These are phyloP conservation scores for Cataglyphis rosenhaueri DNA, from an alignment of 2,888 invertebrate species.

Conservation along the genomic window DNA sequence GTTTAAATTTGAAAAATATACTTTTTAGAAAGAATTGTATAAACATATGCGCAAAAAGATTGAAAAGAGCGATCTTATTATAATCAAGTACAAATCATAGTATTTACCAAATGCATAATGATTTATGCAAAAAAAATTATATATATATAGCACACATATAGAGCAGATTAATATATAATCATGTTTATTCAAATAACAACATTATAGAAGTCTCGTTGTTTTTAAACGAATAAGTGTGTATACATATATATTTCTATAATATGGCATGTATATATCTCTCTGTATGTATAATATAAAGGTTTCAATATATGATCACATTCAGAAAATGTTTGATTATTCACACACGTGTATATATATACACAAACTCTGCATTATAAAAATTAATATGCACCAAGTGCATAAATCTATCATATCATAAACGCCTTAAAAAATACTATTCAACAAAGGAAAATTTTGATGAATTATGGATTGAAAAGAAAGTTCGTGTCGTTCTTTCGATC, in stretches of 20 bases:
- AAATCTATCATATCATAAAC: background rate
- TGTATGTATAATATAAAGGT: slow-evolving; percentile 5
- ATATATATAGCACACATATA: background rate
- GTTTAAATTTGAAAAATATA: background rate
- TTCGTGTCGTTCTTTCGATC: no score
- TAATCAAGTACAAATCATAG: background rate
- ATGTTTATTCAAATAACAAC: slow-evolving; percentile 81
- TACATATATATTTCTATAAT: slow-evolving; percentile 45
- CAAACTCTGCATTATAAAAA: slow-evolving; percentile 10
- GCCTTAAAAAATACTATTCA: slow-evolving; percentile 6
- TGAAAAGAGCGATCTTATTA: background rate
- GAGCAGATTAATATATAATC: slow-evolving; percentile 75
- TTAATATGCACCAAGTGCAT: background rate
- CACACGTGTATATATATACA: background rate
- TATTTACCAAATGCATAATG: background rate
- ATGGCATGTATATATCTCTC: slow-evolving; percentile 26
- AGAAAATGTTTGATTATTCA: slow-evolving; percentile 24
- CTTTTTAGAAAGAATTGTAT: background rate
- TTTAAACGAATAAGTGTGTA: slow-evolving; percentile 70
- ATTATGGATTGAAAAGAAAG: no score
- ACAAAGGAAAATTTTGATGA: background rate
- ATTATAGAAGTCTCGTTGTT: slow-evolving; percentile 75
- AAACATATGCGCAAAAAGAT: background rate
- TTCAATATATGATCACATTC: slow-evolving; percentile 22
- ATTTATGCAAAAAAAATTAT: background rate